Evolutionary conservation across 1,140 invertebrate species (phyloP).

Genomic region (Drosophila rufa): DNA sequence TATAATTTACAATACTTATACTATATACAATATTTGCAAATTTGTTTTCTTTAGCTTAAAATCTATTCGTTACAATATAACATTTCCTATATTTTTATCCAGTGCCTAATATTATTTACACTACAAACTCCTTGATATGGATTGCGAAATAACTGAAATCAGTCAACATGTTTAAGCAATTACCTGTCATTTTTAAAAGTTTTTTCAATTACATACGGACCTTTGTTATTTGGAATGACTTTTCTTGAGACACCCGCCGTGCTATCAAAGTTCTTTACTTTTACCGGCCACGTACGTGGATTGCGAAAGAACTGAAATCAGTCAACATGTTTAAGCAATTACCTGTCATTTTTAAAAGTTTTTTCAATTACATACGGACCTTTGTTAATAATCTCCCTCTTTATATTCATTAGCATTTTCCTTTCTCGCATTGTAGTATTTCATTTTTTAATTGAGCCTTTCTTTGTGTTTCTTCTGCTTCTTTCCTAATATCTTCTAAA

Average conservation of each 20-base stretch:
- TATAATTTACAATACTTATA: no score
- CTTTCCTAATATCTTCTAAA: constrained; percentile 5
- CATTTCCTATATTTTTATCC: no score
- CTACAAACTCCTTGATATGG: constrained; percentile 10
- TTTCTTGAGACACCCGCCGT: neutral
- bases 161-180: neutral
- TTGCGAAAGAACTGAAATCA: neutral
- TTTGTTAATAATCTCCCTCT: neutral
- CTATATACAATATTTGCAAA: no score
- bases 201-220: neutral
- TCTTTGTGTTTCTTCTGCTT: neutral
- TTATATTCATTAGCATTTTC: neutral
- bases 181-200: neutral
- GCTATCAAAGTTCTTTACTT: neutral
- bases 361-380: neutral
- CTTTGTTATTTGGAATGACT: neutral
- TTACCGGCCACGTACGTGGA: no score
- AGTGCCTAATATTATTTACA: constrained; percentile 1
- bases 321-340: neutral
- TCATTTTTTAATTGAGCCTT: neutral
- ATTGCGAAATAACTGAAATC: neutral
- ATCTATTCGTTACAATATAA: neutral
- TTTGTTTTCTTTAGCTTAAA: no score
- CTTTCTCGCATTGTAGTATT: neutral
- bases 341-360: neutral